phyloP scores from a whole-genome alignment of 2,888 invertebrate genomes.

The Melangyna quadrimaculata region DNA sequence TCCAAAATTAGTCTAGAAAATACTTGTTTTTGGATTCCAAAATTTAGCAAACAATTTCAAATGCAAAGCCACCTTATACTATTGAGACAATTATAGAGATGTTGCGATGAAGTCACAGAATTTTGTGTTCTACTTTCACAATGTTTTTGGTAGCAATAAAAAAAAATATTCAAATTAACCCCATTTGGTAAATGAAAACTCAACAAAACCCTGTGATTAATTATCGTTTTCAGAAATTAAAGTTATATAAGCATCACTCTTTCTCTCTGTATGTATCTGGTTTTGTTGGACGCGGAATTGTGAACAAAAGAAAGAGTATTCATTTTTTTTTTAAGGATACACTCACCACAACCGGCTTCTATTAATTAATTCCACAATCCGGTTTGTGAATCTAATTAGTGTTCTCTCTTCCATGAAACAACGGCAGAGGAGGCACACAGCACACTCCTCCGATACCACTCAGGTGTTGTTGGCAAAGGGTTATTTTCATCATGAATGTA shows the following conservation, averaged over 20 bases:
- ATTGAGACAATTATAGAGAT: too few species aligned
- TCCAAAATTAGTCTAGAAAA: too few species aligned
- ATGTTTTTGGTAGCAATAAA: not conserved
- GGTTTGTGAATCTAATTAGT: constrained; percentile 55
- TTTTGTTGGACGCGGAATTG: not conserved
- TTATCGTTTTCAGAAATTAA: constrained; percentile 51
- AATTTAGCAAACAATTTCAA: too few species aligned
- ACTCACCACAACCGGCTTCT: constrained; percentile 51
- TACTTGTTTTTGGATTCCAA: too few species aligned
- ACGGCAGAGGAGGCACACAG: not conserved
- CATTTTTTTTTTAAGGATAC: constrained; percentile 46
- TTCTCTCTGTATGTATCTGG: too few species aligned
- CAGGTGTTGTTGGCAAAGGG: constrained; percentile 47
- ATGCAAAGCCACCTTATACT: too few species aligned
- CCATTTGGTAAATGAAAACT: constrained; percentile 20
- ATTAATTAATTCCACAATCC: constrained; percentile 61
- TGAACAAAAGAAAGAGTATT: constrained; percentile 51
- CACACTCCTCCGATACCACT: not conserved
- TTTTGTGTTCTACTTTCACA: not conserved
- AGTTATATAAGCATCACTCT: constrained; percentile 27
- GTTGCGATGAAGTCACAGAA: not conserved
- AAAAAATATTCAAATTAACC: not conserved
- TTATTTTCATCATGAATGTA: constrained; percentile 42
- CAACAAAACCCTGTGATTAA: constrained; percentile 57
- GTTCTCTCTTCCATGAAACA: constrained; percentile 1